These are phyloP conservation scores for Trachelus iudaicus DNA, from an alignment of 2,888 invertebrate genomes.

Conservation along the genomic window DNA sequence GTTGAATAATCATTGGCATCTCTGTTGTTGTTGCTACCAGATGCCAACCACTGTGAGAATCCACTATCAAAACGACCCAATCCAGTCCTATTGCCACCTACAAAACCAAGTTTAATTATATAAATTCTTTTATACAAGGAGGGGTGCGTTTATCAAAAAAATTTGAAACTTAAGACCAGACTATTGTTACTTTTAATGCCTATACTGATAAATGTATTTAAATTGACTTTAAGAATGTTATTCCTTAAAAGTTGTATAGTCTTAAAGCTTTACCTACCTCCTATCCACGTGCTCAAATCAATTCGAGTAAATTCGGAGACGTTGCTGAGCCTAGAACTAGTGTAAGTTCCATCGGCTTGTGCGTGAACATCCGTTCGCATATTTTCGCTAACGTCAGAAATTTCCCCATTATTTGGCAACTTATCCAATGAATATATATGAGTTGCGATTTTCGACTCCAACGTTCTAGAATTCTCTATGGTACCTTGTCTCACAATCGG, in stretches of 20 bases:
- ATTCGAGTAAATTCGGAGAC: conserved; percentile 70
- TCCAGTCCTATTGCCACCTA: conserved; percentile 50
- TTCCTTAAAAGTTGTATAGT: not conserved
- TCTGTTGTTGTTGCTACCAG: conserved; percentile 31
- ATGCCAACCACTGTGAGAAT: conserved; percentile 60
- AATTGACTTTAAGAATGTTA: not conserved
- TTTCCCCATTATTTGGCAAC: not conserved
- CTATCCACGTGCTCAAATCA: conserved; percentile 77
- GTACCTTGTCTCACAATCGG: conserved; percentile 55
- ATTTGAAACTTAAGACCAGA: not conserved
- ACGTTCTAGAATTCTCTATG: conserved; percentile 1
- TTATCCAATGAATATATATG: conserved; percentile 1
- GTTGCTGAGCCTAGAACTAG: conserved; percentile 65
- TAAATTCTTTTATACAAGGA: not conserved
- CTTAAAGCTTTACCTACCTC: conserved; percentile 65
- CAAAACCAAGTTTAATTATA: not conserved
- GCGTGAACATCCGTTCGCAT: conserved; percentile 63
- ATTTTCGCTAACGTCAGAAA: conserved; percentile 27
- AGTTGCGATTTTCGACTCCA: not conserved
- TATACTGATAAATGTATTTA: not conserved
- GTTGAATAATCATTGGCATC: conserved; percentile 26
- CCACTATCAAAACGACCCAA: conserved; percentile 50
- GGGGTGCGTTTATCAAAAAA: not conserved
- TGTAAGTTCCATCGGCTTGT: conserved; percentile 41
- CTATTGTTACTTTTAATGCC: not conserved